Conservation (phyloP, 2,888 invertebrate species). For the Schizotus pectinicornis region DNA sequence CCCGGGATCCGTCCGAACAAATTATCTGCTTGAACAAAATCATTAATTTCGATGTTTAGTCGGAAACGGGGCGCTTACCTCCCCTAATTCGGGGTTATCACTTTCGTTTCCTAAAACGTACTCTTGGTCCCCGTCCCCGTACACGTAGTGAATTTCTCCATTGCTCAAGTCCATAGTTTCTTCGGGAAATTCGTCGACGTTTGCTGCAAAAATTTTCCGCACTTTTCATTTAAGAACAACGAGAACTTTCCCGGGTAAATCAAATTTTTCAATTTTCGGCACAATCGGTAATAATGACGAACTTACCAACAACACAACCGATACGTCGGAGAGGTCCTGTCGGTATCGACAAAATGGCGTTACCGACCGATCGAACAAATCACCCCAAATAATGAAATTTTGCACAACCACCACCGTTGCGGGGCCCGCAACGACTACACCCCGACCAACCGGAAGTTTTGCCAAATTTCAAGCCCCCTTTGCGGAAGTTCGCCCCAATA, state of each 20-base stretch:
- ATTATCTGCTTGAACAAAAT: conserved; percentile 34
- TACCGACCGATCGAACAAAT: conserved; percentile 12
- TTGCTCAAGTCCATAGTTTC: conserved; percentile 1
- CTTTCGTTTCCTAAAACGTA: conserved; percentile 28
- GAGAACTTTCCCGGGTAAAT: conserved; percentile 4
- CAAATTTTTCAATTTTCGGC: conserved; percentile 30
- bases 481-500: too few species aligned
- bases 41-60: not conserved
- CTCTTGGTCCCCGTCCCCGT: conserved; percentile 31
- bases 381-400: too few species aligned
- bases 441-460: too few species aligned
- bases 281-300: conserved; percentile 44
- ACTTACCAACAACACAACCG: conserved; percentile 30
- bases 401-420: too few species aligned
- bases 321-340: conserved; percentile 4
- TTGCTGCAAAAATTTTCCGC: not conserved
- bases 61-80: conserved; percentile 25
- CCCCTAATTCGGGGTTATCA: conserved; percentile 26
- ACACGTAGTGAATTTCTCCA: conserved; percentile 31
- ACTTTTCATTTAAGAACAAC: not conserved
- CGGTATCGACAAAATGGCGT: conserved; percentile 23
- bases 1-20: conserved; percentile 39
- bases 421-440: too few species aligned
- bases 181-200: not conserved
- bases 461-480: too few species aligned